Evolutionary conservation across 2,113 vertebrate genomes (phyloP).

Genomic region (Daboia siamensis): DNA sequence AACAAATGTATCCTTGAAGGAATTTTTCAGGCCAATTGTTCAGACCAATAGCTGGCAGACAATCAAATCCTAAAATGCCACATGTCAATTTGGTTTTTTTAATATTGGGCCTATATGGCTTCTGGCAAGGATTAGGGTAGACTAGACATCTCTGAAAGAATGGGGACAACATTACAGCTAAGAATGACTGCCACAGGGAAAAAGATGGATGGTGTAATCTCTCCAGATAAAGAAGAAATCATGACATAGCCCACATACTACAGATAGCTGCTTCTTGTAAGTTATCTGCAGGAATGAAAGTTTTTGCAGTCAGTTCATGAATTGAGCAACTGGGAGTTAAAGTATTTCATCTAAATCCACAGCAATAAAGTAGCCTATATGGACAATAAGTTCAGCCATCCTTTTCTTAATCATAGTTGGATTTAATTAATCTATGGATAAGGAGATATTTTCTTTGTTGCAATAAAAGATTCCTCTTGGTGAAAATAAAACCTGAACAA

Average conservation of each 20-base stretch:
- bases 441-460: not conserved
- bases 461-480: not conserved
- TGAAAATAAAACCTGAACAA: not conserved
- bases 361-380: not conserved
- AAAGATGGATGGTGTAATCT: not conserved
- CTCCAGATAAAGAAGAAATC: not conserved
- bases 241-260: not conserved
- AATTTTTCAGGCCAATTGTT: slow-evolving; percentile 4
- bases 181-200: not conserved
- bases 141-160: not conserved
- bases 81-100: slow-evolving; percentile 17
- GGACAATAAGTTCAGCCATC: not conserved
- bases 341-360: not conserved
- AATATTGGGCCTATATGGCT: slow-evolving; percentile 4
- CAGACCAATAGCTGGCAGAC: slow-evolving; percentile 4
- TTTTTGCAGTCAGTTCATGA: not conserved
- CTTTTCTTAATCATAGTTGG: not conserved
- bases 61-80: slow-evolving; percentile 13
- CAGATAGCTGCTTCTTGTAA: not conserved
- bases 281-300: not conserved
- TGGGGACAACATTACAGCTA: not conserved
- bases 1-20: slow-evolving; percentile 5
- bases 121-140: not conserved
- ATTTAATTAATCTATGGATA: not conserved
- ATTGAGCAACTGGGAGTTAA: not conserved